Evolutionary conservation across 1,140 invertebrate species (phyloP).

Genomic region (Drosophila erecta): DNA sequence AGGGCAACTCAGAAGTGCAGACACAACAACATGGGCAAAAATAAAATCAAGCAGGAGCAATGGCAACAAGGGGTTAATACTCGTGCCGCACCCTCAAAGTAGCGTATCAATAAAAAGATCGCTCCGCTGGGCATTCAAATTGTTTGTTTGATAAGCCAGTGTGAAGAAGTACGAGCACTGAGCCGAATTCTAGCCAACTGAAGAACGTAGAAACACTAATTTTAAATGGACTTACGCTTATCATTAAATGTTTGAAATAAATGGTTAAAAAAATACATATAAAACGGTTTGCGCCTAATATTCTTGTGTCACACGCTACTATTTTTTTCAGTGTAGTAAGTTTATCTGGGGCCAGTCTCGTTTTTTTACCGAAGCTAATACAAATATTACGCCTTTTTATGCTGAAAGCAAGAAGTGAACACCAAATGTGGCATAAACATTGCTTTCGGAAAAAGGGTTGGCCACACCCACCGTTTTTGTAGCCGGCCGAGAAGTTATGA

Average conservation of each 20-base stretch:
- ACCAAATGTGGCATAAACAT: conserved; percentile 68
- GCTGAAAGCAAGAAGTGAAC: conserved; percentile 61
- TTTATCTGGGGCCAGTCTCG: background rate
- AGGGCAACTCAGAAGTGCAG: conserved; percentile 50
- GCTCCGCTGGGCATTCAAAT: conserved; percentile 71
- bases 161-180: conserved; percentile 11
- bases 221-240: no score
- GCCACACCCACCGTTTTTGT: conserved; percentile 4
- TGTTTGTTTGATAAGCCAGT: conserved; percentile 56
- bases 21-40: conserved; percentile 19
- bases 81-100: conserved; percentile 36
- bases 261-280: background rate
- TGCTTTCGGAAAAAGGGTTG: conserved; percentile 53
- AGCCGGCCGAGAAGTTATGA: conserved; percentile 39
- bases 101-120: conserved; percentile 75
- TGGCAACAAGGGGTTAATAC: conserved; percentile 60
- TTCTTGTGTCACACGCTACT: no score
- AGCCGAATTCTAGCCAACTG: background rate
- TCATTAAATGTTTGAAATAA: background rate
- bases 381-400: conserved; percentile 66
- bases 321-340: conserved; percentile 1
- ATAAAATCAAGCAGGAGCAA: conserved; percentile 14
- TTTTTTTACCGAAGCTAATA: conserved; percentile 31
- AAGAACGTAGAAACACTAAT: background rate
- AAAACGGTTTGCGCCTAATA: no score